Base-by-base conservation (phyloP, 2,888 invertebrate genomes). In the Netelia virgata region DNA sequence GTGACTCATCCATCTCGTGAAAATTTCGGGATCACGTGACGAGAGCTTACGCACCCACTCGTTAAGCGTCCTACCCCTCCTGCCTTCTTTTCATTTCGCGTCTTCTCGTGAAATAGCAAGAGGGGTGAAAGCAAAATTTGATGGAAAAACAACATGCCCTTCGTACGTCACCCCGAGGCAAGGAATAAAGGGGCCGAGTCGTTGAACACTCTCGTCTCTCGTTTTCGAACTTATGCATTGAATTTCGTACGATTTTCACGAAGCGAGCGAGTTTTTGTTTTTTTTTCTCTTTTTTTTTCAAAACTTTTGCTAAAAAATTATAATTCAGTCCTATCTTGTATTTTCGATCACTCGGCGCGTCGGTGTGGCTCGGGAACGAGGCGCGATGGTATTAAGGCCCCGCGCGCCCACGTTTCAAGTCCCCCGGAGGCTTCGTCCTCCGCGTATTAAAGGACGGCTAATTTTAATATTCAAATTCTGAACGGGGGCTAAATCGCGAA, bases 391-490 rank as follows among this genome's bases (percentile, higher is more conserved):
- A 83, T 83, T 61, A 73, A 73, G 72, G 41, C 61, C 61, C 41
- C 16, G 61, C 36, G 80, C 76, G 83, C 85, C 83, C 80, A 80
- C 83, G 80, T 80, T 70, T 41, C 73, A 53, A 74, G 74, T 84
- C 74, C 84, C 78, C 70, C 43, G 78, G 73, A 68, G 73, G 72
- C 68, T 75, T 74, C 76, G 79, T 85, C 82, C 86, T 75, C 86
- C 74, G 73, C 86, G 85, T 84, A 88, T 87, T 86, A 87, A 88
- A 83, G 82, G 76, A 85, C 86, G 87, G 88, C 92, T 93, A 92
- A 93, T 93, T 91, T 93, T 92, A 92, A 92, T 93, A 93, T 93
- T 93, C 89, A 93, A 93, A 93, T 93, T 92, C 88, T 87, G 36
- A 75, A 85, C 88, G 88, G 89, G 87, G 77, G 82, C 83, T 90